Base-by-base conservation (phyloP, 1,140 invertebrate genomes). In the Trypoxylus dichotomus region DNA sequence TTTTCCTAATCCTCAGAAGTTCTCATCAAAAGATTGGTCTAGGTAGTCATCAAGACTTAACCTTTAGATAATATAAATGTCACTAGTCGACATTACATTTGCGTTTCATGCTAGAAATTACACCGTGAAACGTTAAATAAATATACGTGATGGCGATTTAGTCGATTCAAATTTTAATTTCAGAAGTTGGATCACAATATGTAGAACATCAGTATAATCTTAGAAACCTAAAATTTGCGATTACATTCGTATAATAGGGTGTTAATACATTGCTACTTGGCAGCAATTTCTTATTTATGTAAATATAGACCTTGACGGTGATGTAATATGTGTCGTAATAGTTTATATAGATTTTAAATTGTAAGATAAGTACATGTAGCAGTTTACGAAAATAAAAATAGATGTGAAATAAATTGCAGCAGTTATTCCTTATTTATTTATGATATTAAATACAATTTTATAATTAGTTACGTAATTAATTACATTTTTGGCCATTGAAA, bases 61-160 rank as follows among this genome's bases (percentile, higher is more conserved):
- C 81, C 81, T 80, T 81, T 79, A 11, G 11, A 27, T 54, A 72
- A 25, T 72, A 42, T 80, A 83, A 83, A 83, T 83, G 81, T 78
- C 82, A 83, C 81, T 82, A 78, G 81, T 81, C 80, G 82, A 80
- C 82, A 83, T 82, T 82, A 27, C 68, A 80, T 74, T 63, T 72
- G 68, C 63, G 43, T 77, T 37, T 77, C 19, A 19, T n/a, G n/a
- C 6, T 21, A 68, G 27, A 68, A 68, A 68, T 68, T 19, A 54
- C 47, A 54, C 47, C 47, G 15, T 19, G n/a, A 32, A 54, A 54
- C n/a, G 5, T 54, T 54, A 19, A 54, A 54, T 54, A 54, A n/a
- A n/a, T 15, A 11, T 43, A 43, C 15, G 15, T 15, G 15, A 15
- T 43, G 8, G 42, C 15, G 1, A 7, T 43, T 15, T 43, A 43